phyloP scores from a whole-genome alignment of 1,140 invertebrate species.

The Diachasma alloeum region DNA sequence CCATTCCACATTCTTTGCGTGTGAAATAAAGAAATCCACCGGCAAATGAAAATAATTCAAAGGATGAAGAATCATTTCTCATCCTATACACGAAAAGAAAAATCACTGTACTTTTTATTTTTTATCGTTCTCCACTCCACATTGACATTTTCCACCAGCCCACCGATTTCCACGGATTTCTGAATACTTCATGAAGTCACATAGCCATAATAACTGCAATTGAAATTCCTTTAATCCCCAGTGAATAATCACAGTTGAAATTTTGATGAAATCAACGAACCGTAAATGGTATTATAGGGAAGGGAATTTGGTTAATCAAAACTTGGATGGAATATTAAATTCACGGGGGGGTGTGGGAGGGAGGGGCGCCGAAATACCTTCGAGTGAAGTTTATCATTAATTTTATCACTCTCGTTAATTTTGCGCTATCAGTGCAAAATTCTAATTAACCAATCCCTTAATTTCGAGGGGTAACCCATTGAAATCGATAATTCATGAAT shows the following conservation, averaged over 20 bases:
- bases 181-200: background rate
- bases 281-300: background rate
- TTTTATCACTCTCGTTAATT: background rate
- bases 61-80: too few relatives aligned
- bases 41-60: too few relatives aligned
- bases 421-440: background rate
- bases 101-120: too few relatives aligned
- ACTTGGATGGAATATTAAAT: background rate
- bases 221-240: background rate
- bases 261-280: background rate
- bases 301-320: slow-evolving; percentile 3
- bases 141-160: background rate
- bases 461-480: background rate
- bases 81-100: too few relatives aligned
- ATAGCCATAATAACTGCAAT: background rate
- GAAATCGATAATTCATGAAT: too few relatives aligned
- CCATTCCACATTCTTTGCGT: too few relatives aligned
- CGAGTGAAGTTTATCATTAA: background rate
- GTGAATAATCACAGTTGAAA: background rate
- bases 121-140: too few relatives aligned
- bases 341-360: background rate
- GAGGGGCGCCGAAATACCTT: background rate
- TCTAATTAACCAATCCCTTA: background rate
- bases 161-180: background rate
- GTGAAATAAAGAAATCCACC: too few relatives aligned